Base-by-base conservation (phyloP, 1,140 invertebrate genomes). In the Zaprionus nigranus region DNA sequence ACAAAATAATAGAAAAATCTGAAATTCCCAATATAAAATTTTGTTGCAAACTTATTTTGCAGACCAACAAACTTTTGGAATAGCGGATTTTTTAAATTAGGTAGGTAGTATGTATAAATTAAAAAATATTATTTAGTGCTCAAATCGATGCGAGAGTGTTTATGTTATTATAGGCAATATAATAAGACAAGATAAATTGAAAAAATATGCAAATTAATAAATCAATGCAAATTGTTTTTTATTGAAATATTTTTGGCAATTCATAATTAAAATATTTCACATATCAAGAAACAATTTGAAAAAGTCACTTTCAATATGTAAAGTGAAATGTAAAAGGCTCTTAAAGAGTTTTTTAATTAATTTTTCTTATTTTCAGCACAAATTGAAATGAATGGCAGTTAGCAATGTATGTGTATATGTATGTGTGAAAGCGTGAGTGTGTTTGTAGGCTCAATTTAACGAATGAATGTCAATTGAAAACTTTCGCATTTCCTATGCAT, bases 401-500 rank as follows among this genome's bases (percentile, higher is more conserved):
- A 11, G 30, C 30, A 34, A 17, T 15, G 2, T n/a, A 15, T 13
- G 0, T 15, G 38, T 15, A 0, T 38, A 3, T 40, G 38, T n/a
- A n/a, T 17, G 40, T 17, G 40, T 9, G 26, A 7, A 1, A 28
- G 26, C 5, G 26, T 28, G 26, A 1, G 40, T 17, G n/a, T 46
- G n/a, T 51, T 51, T 24, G 46, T 24, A 20, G 20, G 46, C 46
- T 51, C 46, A 43, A 2, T 7, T n/a, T 5, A 46, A 46, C 40
- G 46, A 51, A 51, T 51, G 46, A 51, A 51, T 51, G 24, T 51
- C 46, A 51, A 51, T 51, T 51, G 46, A 24, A 51, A 51, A 51
- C 46, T 51, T 51, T 5, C 5, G 40, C 46, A 51, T 51, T 51
- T 51, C n/a, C 40, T 46, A 46, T 46, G 40, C 40, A 46, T 46